Conservation (phyloP, 1,140 invertebrate species). For the Melanaphis sacchari region DNA sequence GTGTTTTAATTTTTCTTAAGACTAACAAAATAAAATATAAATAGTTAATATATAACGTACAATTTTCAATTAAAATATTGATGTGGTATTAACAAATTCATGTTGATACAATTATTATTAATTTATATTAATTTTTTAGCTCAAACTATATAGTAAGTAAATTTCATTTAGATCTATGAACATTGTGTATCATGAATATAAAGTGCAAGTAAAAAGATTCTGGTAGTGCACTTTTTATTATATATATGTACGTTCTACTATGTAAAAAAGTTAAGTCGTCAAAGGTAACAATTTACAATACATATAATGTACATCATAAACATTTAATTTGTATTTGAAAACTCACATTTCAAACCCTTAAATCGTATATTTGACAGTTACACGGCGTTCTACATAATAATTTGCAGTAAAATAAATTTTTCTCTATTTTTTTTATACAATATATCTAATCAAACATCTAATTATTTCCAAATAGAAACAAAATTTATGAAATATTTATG, state of each 20-base stretch:
- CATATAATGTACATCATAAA: neutral
- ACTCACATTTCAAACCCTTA: neutral
- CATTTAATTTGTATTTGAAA: conserved; percentile 8
- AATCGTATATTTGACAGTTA: neutral
- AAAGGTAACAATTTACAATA: neutral
- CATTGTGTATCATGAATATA: neutral
- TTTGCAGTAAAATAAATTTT: neutral
- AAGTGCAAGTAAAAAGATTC: neutral
- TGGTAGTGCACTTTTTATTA: neutral
- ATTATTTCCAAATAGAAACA: neutral
- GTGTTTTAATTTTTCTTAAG: neutral
- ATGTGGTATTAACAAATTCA: no score
- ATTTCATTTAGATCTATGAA: neutral
- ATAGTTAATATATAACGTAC: neutral
- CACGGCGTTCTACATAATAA: neutral
- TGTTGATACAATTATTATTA: no score
- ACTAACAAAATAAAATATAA: neutral
- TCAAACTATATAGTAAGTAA: no score
- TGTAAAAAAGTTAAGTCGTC: neutral
- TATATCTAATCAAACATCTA: neutral
- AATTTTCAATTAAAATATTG: neutral
- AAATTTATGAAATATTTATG: neutral
- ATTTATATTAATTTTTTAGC: no score
- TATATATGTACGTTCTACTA: neutral
- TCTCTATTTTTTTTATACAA: neutral